A percentile compares a stretch with the other conserved stretches of the same genome.
These are phyloP conservation scores for Atherinosoma microstoma DNA, from an alignment of 2,797 vertebrate genomes.

Conservation along the genomic window DNA sequence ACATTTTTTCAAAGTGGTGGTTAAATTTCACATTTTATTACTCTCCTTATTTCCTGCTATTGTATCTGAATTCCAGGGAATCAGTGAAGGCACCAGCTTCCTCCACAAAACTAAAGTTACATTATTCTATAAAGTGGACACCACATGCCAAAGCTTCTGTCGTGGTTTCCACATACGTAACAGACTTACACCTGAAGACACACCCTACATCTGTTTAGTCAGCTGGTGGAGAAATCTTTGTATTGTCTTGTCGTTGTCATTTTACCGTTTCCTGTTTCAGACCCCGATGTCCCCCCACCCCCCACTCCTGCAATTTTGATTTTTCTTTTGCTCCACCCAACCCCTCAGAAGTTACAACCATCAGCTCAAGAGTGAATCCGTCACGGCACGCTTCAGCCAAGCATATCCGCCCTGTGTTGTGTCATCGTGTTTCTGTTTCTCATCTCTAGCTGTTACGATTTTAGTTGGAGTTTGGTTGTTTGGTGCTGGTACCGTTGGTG, in stretches of 20 bases:
- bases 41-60: neutral
- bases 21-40: neutral
- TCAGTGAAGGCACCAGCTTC: neutral
- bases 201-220: conserved; percentile 36
- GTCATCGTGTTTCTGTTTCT: conserved; percentile 71
- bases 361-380: conserved; percentile 74
- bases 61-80: neutral
- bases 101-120: too few species aligned
- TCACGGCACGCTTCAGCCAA: conserved; percentile 67
- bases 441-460: conserved; percentile 70
- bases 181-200: conserved; percentile 12
- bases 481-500: conserved; percentile 75
- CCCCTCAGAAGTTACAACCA: conserved; percentile 76
- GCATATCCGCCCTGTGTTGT: conserved; percentile 75
- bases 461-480: conserved; percentile 77
- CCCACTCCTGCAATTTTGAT: conserved; percentile 13
- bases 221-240: conserved; percentile 62
- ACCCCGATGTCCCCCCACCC: conserved; percentile 47
- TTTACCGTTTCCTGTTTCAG: conserved; percentile 77
- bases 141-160: neutral
- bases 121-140: neutral
- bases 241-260: conserved; percentile 77
- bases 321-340: conserved; percentile 78
- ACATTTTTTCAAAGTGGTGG: neutral
- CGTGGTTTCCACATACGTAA: neutral